These are phyloP conservation scores for Masticophis lateralis DNA, from an alignment of 2,797 vertebrate genomes.

Conservation along the genomic window DNA sequence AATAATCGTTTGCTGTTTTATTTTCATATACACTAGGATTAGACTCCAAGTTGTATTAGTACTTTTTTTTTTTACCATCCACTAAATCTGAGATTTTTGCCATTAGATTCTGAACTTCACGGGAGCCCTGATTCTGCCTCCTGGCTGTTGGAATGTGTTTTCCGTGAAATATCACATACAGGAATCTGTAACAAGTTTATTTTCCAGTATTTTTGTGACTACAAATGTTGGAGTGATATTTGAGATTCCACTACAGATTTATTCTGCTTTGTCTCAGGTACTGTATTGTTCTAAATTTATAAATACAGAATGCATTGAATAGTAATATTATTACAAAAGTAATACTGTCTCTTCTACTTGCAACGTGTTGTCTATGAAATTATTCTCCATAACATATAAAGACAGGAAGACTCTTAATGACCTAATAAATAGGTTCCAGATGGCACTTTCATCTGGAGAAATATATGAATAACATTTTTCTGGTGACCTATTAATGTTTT, in stretches of 20 bases:
- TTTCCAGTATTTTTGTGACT: conserved; percentile 80
- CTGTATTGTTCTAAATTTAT: neutral
- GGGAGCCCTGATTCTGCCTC: conserved; percentile 77
- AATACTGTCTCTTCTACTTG: neutral
- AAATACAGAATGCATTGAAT: neutral
- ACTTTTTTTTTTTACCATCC: neutral
- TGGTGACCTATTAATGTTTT: neutral
- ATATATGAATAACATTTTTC: neutral
- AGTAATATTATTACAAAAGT: neutral
- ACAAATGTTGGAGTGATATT: conserved; percentile 82
- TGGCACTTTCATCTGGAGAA: neutral
- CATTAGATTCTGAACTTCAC: conserved; percentile 87
- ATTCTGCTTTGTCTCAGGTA: conserved; percentile 81
- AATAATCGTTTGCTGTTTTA: neutral
- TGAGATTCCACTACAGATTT: conserved; percentile 84
- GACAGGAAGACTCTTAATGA: neutral
- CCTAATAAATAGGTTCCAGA: neutral
- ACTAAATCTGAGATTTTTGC: conserved; percentile 51
- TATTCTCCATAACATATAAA: neutral
- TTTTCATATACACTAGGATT: neutral
- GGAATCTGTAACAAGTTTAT: conserved; percentile 74
- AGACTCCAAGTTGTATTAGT: neutral
- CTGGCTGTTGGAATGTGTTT: conserved; percentile 89
- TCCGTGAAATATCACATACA: conserved; percentile 82
- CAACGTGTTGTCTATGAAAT: neutral